phyloP scores from a whole-genome alignment of 2,113 vertebrate genomes.

The Eptesicus fuscus region DNA sequence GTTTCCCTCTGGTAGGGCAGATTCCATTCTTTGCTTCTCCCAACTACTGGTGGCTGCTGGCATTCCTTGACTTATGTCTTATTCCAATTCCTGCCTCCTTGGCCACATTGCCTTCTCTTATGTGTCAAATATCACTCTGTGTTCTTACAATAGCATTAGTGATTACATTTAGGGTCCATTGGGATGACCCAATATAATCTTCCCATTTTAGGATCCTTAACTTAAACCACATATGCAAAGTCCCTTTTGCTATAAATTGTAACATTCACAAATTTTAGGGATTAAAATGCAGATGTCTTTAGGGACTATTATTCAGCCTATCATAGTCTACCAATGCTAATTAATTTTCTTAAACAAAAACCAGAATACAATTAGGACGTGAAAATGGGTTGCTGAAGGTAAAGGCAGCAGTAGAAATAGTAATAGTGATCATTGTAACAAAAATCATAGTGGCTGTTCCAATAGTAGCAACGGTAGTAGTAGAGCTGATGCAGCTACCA shows the following conservation, averaged over 20 bases:
- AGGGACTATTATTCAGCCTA: neutral
- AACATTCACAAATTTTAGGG: neutral
- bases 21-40: neutral
- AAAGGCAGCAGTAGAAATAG: neutral
- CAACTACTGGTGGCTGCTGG: neutral
- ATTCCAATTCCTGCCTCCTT: neutral
- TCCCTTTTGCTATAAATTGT: neutral
- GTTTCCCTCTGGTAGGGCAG: neutral
- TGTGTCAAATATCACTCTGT: neutral
- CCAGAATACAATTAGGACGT: neutral
- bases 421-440: neutral
- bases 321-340: neutral
- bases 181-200: neutral
- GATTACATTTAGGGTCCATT: neutral
- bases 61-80: neutral
- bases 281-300: neutral
- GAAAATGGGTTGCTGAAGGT: neutral
- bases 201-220: neutral
- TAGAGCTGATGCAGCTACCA: neutral
- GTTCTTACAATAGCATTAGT: neutral
- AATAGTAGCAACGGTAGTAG: neutral
- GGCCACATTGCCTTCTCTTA: neutral
- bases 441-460: neutral
- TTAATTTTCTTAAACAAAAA: neutral
- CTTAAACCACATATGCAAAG: neutral